A percentile compares a stretch with the other conserved stretches of the same genome.
Evolutionary conservation across 2,888 invertebrate genomes (phyloP).

Genomic region (Agonopterix heracliana): DNA sequence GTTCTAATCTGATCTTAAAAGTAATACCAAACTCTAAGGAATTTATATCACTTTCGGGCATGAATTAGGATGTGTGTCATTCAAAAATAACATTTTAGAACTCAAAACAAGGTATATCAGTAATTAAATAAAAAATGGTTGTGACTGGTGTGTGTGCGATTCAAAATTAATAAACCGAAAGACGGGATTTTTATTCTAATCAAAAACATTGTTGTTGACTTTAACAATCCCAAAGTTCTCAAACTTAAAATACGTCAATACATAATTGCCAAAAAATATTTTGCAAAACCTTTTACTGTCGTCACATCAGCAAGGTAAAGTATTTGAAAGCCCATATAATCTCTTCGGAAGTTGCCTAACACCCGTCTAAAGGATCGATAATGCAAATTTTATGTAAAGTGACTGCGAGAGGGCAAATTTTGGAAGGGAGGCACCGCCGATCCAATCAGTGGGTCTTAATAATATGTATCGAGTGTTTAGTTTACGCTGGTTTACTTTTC

Average conservation of each 20-base stretch:
- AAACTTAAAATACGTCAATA: neutral
- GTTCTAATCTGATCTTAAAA: too few relatives aligned
- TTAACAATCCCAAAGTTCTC: neutral
- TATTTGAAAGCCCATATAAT: slow-evolving; percentile 33
- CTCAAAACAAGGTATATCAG: too few relatives aligned
- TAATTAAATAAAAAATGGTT: too few relatives aligned
- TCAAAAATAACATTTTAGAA: too few relatives aligned
- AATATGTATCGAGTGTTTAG: slow-evolving; percentile 62
- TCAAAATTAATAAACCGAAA: too few relatives aligned
- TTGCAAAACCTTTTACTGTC: neutral
- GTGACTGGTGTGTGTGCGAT: too few relatives aligned
- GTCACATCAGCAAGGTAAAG: neutral
- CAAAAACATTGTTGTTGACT: too few relatives aligned
- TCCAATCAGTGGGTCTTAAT: slow-evolving; percentile 43
- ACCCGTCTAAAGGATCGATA: slow-evolving; percentile 48
- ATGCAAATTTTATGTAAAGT: slow-evolving; percentile 71
- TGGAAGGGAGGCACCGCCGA: slow-evolving; percentile 20
- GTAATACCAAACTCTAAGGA: too few relatives aligned
- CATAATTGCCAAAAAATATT: neutral
- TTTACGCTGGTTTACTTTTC: slow-evolving; percentile 39
- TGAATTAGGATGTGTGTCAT: too few relatives aligned
- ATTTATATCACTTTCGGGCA: too few relatives aligned
- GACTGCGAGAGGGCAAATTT: slow-evolving; percentile 56
- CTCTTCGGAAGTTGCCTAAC: slow-evolving; percentile 46
- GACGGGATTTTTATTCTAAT: too few relatives aligned